Conservation (phyloP, 2,888 invertebrate genomes). For the Prosopocoilus inquinatus region DNA sequence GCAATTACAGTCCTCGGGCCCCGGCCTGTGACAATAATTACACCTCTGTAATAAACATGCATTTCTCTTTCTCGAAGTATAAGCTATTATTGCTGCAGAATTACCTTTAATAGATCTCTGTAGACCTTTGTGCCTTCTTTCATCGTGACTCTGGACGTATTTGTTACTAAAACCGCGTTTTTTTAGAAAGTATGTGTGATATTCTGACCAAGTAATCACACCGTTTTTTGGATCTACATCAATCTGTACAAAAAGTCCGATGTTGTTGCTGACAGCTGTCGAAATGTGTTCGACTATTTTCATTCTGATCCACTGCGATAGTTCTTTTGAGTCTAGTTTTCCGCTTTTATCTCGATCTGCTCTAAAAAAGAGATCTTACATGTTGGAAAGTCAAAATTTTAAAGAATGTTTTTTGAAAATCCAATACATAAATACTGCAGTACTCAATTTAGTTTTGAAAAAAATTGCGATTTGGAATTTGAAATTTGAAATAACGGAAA, state of each 20-base stretch:
- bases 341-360: slow-evolving; percentile 62
- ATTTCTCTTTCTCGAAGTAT: background rate
- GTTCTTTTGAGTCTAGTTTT: slow-evolving; percentile 60
- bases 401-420: no score
- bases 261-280: slow-evolving; percentile 65
- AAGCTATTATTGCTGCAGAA: no score
- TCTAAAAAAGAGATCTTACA: slow-evolving; percentile 44
- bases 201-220: slow-evolving; percentile 77
- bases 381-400: background rate
- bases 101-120: slow-evolving; percentile 60
- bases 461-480: no score
- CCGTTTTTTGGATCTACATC: slow-evolving; percentile 67
- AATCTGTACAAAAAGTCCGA: slow-evolving; percentile 63
- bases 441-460: no score
- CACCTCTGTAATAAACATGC: no score
- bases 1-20: no score
- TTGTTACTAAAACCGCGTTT: slow-evolving; percentile 66
- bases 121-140: slow-evolving; percentile 63
- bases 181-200: slow-evolving; percentile 70
- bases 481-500: no score
- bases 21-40: no score
- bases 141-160: slow-evolving; percentile 63
- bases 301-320: slow-evolving; percentile 64
- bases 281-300: slow-evolving; percentile 70
- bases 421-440: no score